Evolutionary conservation across 1,140 invertebrate species (phyloP), one percentile per base, ranked within the genome.

Genomic region (Idris sp.): DNA sequence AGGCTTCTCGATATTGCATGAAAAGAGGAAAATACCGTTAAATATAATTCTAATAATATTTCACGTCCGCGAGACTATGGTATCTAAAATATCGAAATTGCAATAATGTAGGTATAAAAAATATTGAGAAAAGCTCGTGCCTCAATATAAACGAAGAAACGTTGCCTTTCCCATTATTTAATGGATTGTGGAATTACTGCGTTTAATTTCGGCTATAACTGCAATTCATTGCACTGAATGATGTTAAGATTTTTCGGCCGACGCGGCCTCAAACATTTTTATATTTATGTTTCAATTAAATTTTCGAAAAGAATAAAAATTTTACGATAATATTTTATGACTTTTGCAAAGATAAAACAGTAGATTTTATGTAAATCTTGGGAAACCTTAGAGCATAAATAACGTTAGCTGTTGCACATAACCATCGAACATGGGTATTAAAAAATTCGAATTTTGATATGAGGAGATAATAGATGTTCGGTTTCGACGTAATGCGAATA

Each of bases 11-110:
- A 62, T 67, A 59, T 46, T 48, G 62, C 49, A 56, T 74, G 71
- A 67, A 65, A 73, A 73, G 69, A 65, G 44, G 30, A 67, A 65
- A 46, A 54, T 62, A 68, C 28, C 41, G 56, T 68, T 62, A 64
- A 74, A 64, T 74, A 74, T 68, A 36, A 40, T 56, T 74, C 25
- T 49, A 68, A 74, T 68, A 68, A 74, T 74, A 74, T 62, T 74
- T 67, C 71, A 68, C 64, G 49, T 68, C 56, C 26, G 41, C 62
- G 56, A 38, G 62, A 68, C 56, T 49, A 56, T 68, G 41, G 49
- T 61, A 61, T 61, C 41, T 74, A 62, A 61, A 74, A 56, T 74
- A 74, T 64, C 36, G 33, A 58, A 68, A 74, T 64, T 51, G 40
- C 56, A 58, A 64, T 68, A 64, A 68, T 49, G 64, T 30, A 51